phyloP scores from a whole-genome alignment of 2,888 invertebrate species.

The Cerceris rybyensis region DNA sequence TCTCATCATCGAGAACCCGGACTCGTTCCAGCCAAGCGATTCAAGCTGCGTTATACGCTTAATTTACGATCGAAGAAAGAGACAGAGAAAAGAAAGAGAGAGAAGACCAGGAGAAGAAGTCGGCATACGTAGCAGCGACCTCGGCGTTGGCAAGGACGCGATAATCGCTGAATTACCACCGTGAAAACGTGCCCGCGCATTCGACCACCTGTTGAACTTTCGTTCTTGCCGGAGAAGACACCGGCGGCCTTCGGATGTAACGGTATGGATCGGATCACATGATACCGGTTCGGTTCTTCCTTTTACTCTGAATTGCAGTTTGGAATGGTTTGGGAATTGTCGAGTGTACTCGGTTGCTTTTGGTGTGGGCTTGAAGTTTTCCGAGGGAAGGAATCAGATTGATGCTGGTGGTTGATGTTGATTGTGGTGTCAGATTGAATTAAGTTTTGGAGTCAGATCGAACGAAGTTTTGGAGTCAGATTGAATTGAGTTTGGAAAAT shows the following conservation, averaged over 20 bases:
- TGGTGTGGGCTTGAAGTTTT: too few relatives aligned
- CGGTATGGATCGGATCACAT: neutral
- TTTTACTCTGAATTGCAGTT: neutral
- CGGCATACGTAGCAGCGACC: conserved; percentile 21
- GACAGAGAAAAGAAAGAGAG: conserved; percentile 24
- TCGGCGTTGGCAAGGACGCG: conserved; percentile 40
- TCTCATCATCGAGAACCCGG: conserved; percentile 47
- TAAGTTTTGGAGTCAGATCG: too few relatives aligned
- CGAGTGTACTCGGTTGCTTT: too few relatives aligned
- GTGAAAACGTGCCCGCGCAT: conserved; percentile 8
- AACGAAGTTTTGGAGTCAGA: too few relatives aligned
- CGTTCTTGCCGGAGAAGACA: neutral
- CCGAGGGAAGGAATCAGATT: too few relatives aligned
- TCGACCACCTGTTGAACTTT: conserved; percentile 28
- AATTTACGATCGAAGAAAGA: conserved; percentile 36
- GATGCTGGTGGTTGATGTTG: too few relatives aligned
- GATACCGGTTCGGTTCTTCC: neutral
- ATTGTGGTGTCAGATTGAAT: too few relatives aligned
- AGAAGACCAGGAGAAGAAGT: conserved; percentile 31
- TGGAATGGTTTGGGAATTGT: neutral
- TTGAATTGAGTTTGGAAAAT: too few relatives aligned
- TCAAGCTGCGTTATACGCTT: conserved; percentile 21
- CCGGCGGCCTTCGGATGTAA: neutral
- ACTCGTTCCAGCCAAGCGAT: conserved; percentile 51
- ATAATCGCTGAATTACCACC: conserved; percentile 23